Base-by-base conservation (phyloP, 2,888 invertebrate genomes). In the Chouioia cunea region DNA sequence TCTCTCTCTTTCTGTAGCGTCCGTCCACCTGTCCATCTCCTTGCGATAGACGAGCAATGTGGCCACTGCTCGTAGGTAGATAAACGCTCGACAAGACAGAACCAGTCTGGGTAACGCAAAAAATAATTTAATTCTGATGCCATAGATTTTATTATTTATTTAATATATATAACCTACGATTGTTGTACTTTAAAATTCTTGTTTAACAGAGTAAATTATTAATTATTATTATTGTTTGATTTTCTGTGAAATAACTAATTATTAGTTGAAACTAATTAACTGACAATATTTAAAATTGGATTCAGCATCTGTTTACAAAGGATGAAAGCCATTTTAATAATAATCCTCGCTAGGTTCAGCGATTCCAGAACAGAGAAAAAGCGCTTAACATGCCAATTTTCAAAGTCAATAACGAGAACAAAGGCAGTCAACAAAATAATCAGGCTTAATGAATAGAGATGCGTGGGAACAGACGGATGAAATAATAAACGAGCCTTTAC, bases 1-100 rank as follows among this genome's bases (percentile, higher is more conserved):
- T n/a, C 46, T n/a, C 47, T 47, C 23, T 15, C 20, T 20, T 43
- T 27, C 22, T 15, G 58, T n/a, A 20, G 53, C 68, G 73, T 73
- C 74, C 75, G 79, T 78, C 80, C 79, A 79, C 77, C 78, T 80
- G 79, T 79, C 78, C 78, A 76, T 79, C 78, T 77, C 58, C 58
- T 62, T 68, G 74, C 74, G 76, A 77, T 78, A 71, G 76, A 68
- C 74, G 76, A 72, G 75, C 75, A 77, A 76, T 76, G 73, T 64
- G 78, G 53, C 50, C 36, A 73, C 60, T 52, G 67, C 74, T 64
- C 72, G 70, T 65, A 62, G 74, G 70, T 50, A 48, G 69, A 75
- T 67, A 73, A 71, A 64, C 57, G 62, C 52, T 56, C 44, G 14
- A 20, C n/a, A 2, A 73, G 71, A 73, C 10, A 75, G 63, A 44